Conservation (phyloP, 2,113 vertebrate species). For the Pterocles gutturalis region DNA sequence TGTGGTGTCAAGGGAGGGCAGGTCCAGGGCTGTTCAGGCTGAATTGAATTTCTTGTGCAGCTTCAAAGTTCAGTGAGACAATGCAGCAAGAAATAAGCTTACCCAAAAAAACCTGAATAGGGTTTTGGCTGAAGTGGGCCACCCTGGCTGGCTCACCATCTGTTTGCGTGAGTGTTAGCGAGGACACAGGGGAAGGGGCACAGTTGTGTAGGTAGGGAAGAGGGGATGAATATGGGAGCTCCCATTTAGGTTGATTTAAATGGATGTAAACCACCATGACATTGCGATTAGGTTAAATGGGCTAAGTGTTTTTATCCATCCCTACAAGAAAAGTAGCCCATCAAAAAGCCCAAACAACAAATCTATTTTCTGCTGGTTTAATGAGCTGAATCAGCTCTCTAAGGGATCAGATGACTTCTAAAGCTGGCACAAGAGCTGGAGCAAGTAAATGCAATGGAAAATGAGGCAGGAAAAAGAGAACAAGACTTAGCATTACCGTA, state of each 20-base stretch:
- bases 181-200: not conserved
- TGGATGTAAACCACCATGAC: not conserved
- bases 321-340: not conserved
- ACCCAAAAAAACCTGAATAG: not conserved
- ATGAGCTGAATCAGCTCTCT: slow-evolving; percentile 10
- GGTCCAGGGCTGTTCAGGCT: not conserved
- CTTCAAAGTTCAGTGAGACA: not conserved
- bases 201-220: not conserved
- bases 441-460: not conserved
- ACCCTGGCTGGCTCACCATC: not conserved
- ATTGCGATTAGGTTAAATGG: not conserved
- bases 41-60: not conserved
- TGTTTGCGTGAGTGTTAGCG: not conserved
- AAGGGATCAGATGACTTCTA: not conserved
- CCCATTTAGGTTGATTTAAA: not conserved
- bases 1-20: not conserved
- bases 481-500: not conserved
- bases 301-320: slow-evolving; percentile 19
- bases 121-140: not conserved
- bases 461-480: not conserved
- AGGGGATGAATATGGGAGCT: not conserved
- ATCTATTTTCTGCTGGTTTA: not conserved
- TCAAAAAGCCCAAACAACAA: not conserved
- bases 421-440: not conserved
- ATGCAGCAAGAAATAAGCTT: not conserved